Conservation (phyloP, 2,888 invertebrate genomes). For the Kuschelorhynchus macadamiae region DNA sequence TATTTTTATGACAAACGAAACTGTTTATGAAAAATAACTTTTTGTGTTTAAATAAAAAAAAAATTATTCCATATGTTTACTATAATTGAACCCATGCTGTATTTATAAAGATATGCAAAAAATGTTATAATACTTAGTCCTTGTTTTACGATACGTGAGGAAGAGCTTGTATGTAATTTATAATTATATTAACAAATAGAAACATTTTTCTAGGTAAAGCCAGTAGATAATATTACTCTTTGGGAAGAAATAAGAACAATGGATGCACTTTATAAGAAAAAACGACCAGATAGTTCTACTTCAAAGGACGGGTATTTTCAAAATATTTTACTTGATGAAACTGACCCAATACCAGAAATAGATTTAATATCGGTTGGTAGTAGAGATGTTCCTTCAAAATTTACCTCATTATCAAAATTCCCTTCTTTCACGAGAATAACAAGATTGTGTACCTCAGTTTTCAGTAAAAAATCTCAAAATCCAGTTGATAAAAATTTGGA, state of each 20-base stretch:
- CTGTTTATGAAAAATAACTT: too few species aligned
- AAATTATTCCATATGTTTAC: too few species aligned
- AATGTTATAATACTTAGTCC: too few species aligned
- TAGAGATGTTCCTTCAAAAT: conserved; percentile 22
- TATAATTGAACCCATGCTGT: too few species aligned
- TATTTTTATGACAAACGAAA: too few species aligned
- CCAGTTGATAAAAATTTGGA: not conserved
- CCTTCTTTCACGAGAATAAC: conserved; percentile 37
- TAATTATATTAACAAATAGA: too few species aligned
- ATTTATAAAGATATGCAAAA: too few species aligned
- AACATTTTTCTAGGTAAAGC: conserved; percentile 27
- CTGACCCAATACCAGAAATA: not conserved
- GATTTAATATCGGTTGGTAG: conserved; percentile 12
- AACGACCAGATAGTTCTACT: conserved; percentile 13
- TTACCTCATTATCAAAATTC: conserved; percentile 1
- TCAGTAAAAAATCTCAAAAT: conserved; percentile 23
- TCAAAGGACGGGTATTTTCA: conserved; percentile 32
- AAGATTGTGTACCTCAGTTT: conserved; percentile 32
- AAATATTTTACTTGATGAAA: conserved; percentile 14
- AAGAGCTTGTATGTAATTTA: too few species aligned
- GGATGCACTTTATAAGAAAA: conserved; percentile 29
- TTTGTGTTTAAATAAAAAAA: too few species aligned
- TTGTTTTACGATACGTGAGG: too few species aligned
- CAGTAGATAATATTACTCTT: conserved; percentile 27
- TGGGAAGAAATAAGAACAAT: conserved; percentile 41